phyloP scores from a whole-genome alignment of 2,888 invertebrate species.

The Isoperla grammatica region DNA sequence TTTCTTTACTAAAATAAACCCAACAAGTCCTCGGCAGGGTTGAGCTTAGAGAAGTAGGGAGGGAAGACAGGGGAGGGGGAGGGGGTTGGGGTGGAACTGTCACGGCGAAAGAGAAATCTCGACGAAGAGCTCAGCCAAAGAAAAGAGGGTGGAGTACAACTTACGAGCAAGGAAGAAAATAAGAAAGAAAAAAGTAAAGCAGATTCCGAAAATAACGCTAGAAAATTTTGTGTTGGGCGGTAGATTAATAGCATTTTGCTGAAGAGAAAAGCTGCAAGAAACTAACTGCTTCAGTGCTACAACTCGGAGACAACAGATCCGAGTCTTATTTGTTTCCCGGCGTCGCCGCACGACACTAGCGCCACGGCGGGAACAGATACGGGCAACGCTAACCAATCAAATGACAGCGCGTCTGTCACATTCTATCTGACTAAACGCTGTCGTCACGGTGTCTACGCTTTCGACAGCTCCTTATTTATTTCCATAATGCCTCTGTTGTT shows the following conservation, averaged over 20 bases:
- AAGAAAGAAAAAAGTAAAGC: slow-evolving; percentile 9
- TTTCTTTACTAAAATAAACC: slow-evolving; percentile 13
- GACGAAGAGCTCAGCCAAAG: slow-evolving; percentile 8
- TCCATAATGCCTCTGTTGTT: too few relatives aligned
- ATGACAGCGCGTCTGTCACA: slow-evolving; percentile 8
- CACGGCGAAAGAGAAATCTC: slow-evolving; percentile 20
- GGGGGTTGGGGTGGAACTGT: slow-evolving; percentile 11
- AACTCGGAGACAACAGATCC: not conserved
- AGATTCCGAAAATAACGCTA: slow-evolving; percentile 21
- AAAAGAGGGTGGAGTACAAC: slow-evolving; percentile 1
- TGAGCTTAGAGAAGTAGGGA: slow-evolving; percentile 1
- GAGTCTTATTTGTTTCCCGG: slow-evolving; percentile 10
- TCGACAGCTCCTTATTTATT: not conserved
- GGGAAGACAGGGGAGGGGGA: not conserved
- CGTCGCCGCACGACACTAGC: slow-evolving; percentile 2
- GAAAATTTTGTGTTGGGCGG: slow-evolving; percentile 18
- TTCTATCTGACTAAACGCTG: slow-evolving; percentile 4
- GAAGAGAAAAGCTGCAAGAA: slow-evolving; percentile 4
- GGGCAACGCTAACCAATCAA: slow-evolving; percentile 10
- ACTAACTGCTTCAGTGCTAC: not conserved
- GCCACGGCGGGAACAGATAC: slow-evolving; percentile 2
- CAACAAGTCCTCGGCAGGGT: slow-evolving; percentile 3
- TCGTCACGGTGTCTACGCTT: slow-evolving; percentile 5
- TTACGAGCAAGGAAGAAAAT: not conserved
- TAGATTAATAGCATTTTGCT: slow-evolving; percentile 20